Base-by-base conservation (phyloP, 2,797 vertebrate genomes). In the Calcarius lapponicus region DNA sequence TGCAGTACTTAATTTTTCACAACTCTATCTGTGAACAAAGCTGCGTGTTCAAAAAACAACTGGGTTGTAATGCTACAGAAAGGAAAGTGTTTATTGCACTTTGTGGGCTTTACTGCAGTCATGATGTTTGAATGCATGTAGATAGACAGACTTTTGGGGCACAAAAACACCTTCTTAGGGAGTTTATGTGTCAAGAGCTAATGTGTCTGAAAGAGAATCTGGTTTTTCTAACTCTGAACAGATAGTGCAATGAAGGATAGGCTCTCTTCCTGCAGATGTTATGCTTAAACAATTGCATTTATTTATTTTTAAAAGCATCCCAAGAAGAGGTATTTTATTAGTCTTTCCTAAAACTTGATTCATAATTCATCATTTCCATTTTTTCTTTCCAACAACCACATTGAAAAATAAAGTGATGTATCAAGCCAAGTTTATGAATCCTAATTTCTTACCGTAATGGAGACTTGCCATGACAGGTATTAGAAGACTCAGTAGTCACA, bases 1-100 rank as follows among this genome's bases (percentile, higher is more conserved):
- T 79, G 42, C 53, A 65, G 34, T 65, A 57, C 79, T 92, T 74
- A 92, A 71, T 80, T 90, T 94, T 93, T 95, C 34, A 81, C 84
- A 83, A 78, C 34, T 69, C 65, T 36, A 12, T 53, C 42, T 65
- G 70, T 88, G 73, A 90, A 81, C 50, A 93, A 93, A 92, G 28
- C 22, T 87, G 28, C 54, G 72, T 72, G 11, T 54, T 84, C n/a
- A 66, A 67, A 76, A 88, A 58, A 26, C 19, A 90, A 71, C 9
- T 53, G 10, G 0, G 13, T 71, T 70, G 71, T 53, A 83, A 64
- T 42, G 32, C 38, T 67, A 50, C 17, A 43, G 47, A 86, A 84
- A 76, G 17, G 38, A 75, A 82, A 88, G 29, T 48, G 32, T 48
- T 95, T 47, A 36, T 15, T 78, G 24, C 11, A 58, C 7, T 82